Conservation (phyloP, 2,797 vertebrate genomes). For the Hoplostethus mediterraneus region DNA sequence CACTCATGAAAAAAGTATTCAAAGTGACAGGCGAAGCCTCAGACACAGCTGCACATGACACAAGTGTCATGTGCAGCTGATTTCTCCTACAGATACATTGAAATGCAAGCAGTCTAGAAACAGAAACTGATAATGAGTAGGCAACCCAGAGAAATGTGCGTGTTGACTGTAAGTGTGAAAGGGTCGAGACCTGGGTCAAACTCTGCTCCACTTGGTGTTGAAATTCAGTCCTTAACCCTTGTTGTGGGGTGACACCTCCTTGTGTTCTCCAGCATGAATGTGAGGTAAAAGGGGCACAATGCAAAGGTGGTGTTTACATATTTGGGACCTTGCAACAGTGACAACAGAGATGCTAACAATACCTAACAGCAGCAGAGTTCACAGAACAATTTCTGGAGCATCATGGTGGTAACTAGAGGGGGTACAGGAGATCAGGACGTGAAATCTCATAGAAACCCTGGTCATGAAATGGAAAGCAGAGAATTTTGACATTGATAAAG, state of each 20-base stretch:
- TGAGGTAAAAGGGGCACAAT: too few relatives aligned
- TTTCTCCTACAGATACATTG: constrained; percentile 48
- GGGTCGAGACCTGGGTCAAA: too few relatives aligned
- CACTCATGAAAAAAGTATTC: constrained; percentile 47
- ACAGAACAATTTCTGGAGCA: not conserved
- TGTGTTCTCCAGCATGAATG: too few relatives aligned
- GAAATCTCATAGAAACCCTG: not conserved
- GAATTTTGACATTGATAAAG: not conserved
- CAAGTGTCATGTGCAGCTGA: constrained; percentile 62
- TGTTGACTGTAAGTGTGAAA: too few relatives aligned
- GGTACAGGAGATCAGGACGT: not conserved
- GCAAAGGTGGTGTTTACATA: not conserved
- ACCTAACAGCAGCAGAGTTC: too few relatives aligned
- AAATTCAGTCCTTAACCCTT: too few relatives aligned
- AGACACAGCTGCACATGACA: too few relatives aligned
- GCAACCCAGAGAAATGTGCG: constrained; percentile 32
- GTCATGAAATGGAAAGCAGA: constrained; percentile 20
- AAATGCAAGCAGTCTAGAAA: constrained; percentile 45
- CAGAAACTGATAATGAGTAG: constrained; percentile 58
- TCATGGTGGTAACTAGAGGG: not conserved
- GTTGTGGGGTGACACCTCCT: too few relatives aligned
- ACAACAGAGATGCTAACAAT: not conserved
- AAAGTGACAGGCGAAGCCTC: constrained; percentile 63
- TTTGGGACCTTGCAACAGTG: constrained; percentile 5
- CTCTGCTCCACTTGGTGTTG: too few relatives aligned